Evolutionary conservation across 2,797 vertebrate genomes (phyloP), one percentile per base, ranked within the genome.

Genomic region (Bothrops alternatus): DNA sequence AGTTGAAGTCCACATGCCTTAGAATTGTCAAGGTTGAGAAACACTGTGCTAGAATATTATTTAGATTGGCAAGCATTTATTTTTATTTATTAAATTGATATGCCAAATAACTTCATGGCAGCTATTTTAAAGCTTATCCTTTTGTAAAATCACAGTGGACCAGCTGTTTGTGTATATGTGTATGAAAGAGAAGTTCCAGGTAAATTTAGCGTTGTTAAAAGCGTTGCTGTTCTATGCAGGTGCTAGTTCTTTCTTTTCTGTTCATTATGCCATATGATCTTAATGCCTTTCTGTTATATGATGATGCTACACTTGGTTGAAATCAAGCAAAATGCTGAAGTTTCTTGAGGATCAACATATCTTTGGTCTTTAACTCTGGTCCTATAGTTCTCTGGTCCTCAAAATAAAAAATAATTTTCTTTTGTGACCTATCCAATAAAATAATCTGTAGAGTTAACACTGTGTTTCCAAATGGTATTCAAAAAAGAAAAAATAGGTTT

Each of bases 401-500:
- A 78, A 95, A 50, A 95, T 23, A 93, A 94, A 57, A 95, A 95
- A 93, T 92, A 47, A 0, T 2, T 23, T 96, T 90, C 56, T 88
- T 95, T 92, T 93, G 47, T 90, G 32, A 85, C 86, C 93, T 78
- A 90, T 32, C 90, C 56, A 86, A 69, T 90, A 89, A 10, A 56
- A 90, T 20, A 56, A 14, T 90, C 6, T 7, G 50, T 93, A 55
- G 61, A 94, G n/a, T 90, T 93, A 94, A 86, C 73, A 91, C 89
- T 94, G 94, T 91, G 14, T 11, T 92, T 93, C 60, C 95, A 94
- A 95, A 85, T 53, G 93, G 14, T 26, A 93, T 92, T 93, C 61
- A 0, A 28, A 50, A 93, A 93, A 90, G 50, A 91, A 91, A 91
- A 93, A 94, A 78, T 0, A 91, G 47, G n/a, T 90, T 89, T 93